Conservation (phyloP, 1,140 invertebrate species). For the Zaprionus ghesquierei region DNA sequence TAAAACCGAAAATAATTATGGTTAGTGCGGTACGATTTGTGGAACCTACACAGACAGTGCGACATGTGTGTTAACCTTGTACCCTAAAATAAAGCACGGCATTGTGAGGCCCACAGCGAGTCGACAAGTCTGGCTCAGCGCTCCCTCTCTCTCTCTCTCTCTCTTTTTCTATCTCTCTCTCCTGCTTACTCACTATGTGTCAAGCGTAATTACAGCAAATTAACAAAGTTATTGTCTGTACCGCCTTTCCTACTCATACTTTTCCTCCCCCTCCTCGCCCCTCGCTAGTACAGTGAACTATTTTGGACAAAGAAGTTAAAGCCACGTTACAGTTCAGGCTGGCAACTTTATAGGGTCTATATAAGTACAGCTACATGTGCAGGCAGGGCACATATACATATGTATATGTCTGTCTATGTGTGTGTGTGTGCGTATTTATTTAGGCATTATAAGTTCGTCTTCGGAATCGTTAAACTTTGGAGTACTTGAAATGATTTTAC, state of each 20-base stretch:
- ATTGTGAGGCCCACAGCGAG: conserved; percentile 57
- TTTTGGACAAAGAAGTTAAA: conserved; percentile 56
- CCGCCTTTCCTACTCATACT: neutral
- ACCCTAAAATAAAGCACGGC: conserved; percentile 75
- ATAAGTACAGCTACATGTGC: conserved; percentile 54
- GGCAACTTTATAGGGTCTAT: conserved; percentile 19
- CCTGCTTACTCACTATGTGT: neutral
- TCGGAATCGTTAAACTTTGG: conserved; percentile 60
- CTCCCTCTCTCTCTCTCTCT: neutral
- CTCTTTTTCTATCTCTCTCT: neutral
- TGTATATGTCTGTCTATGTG: neutral
- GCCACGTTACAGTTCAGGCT: conserved; percentile 61
- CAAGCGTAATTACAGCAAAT: conserved; percentile 67
- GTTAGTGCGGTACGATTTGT: conserved; percentile 64
- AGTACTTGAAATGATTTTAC: conserved; percentile 67
- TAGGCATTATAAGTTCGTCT: conserved; percentile 38
- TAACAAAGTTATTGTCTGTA: conserved; percentile 60
- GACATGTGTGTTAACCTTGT: conserved; percentile 65
- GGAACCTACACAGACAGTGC: conserved; percentile 59
- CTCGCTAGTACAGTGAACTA: conserved; percentile 61
- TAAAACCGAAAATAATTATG: conserved; percentile 73
- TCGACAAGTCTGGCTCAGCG: conserved; percentile 16
- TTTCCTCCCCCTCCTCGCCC: neutral
- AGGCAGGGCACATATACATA: conserved; percentile 10
- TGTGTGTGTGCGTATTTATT: conserved; percentile 26